Conservation (phyloP, 1,140 invertebrate species). For the Aphis craccivora region DNA sequence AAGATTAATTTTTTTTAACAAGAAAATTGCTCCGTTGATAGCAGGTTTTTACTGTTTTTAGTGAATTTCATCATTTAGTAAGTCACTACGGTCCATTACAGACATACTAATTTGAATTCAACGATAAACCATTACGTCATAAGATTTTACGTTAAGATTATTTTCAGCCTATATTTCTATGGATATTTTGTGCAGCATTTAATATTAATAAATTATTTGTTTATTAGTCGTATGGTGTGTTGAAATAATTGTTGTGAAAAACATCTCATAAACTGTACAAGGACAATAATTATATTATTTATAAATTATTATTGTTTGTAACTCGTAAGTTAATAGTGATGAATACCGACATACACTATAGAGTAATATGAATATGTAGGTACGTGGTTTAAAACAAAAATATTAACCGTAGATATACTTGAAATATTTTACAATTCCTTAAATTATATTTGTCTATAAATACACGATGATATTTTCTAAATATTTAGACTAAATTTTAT, state of each 20-base stretch:
- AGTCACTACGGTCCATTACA: not conserved
- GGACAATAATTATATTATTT: no score
- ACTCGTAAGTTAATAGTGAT: not conserved
- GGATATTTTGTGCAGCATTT: not conserved
- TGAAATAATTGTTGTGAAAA: no score
- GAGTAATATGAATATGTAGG: not conserved
- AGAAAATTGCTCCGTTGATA: not conserved
- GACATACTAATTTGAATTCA: not conserved
- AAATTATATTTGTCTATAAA: not conserved
- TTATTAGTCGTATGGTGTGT: not conserved
- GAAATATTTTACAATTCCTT: not conserved
- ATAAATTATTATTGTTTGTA: no score
- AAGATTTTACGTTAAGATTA: not conserved
- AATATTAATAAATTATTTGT: not conserved
- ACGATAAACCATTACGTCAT: not conserved
- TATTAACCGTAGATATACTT: no score
- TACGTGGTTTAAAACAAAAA: not conserved
- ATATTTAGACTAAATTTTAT: not conserved
- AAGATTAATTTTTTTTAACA: not conserved
- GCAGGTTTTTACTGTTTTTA: not conserved
- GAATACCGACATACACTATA: not conserved
- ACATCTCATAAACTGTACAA: no score
- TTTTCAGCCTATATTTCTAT: not conserved
- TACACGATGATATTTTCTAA: not conserved
- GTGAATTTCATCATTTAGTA: not conserved